Evolutionary conservation across 35 echinoderm and acorn worm species (phyloP).

Genomic region (Anneissia japonica): DNA sequence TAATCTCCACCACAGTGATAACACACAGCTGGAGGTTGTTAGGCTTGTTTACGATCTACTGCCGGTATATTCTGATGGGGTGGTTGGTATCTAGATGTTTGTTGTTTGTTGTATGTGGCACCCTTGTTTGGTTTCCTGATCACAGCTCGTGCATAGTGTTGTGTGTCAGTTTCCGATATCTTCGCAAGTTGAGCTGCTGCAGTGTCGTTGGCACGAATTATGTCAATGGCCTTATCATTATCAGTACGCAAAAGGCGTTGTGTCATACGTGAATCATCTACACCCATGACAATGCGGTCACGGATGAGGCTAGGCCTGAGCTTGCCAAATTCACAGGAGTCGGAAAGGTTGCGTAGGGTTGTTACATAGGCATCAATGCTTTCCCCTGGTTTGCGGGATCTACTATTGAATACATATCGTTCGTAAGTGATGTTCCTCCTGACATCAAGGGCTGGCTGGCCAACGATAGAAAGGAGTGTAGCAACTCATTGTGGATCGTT

Average conservation of each 20-base stretch:
- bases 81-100: no score
- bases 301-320: neutral
- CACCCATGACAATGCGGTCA: slow-evolving; percentile 37
- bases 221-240: no score
- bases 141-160: no score
- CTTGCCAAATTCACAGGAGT: slow-evolving; percentile 7
- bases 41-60: no score
- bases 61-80: no score
- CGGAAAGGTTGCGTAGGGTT: neutral
- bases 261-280: slow-evolving; percentile 20
- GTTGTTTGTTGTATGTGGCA: no score
- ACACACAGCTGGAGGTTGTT: neutral
- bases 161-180: neutral
- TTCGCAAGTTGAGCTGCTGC: no score
- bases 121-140: no score
- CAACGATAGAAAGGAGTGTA: slow-evolving; percentile 20
- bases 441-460: no score
- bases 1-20: slow-evolving; percentile 30
- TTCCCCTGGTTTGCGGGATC: neutral
- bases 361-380: slow-evolving; percentile 5
- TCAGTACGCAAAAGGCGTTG: slow-evolving; percentile 21
- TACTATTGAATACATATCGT: slow-evolving; percentile 13
- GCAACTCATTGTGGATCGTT: slow-evolving; percentile 42
- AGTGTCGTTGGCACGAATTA: no score
- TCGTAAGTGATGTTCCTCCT: slow-evolving; percentile 7